These are phyloP conservation scores for Rhombomys opimus DNA, from an alignment of 2,113 vertebrate genomes.

Conservation along the genomic window DNA sequence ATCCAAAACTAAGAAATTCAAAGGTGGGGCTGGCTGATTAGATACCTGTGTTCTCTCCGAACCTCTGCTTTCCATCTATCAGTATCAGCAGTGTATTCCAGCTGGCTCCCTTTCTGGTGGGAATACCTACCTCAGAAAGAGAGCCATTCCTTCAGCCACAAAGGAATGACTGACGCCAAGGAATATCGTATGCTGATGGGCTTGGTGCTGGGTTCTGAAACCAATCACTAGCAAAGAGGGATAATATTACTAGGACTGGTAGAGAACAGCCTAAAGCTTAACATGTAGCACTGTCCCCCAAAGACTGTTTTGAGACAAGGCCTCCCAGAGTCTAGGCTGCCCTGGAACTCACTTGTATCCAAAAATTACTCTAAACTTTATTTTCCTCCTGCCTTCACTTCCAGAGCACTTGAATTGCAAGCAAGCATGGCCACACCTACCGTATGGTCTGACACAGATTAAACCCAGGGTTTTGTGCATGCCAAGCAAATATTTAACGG, in stretches of 20 bases:
- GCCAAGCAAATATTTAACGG: not conserved
- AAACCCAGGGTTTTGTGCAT: not conserved
- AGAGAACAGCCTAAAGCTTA: not conserved
- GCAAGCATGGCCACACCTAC: not conserved
- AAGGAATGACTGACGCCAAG: too few species aligned
- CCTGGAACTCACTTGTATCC: not conserved
- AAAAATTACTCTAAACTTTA: not conserved
- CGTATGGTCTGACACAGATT: not conserved
- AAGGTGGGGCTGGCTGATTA: not conserved
- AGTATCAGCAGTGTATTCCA: not conserved
- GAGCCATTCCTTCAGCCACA: not conserved
- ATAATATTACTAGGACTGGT: not conserved
- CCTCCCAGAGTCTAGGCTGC: not conserved
- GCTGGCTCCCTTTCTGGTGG: not conserved
- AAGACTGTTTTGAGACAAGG: not conserved
- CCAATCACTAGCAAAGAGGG: not conserved
- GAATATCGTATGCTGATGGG: not conserved
- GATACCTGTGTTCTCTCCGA: not conserved
- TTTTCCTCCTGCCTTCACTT: not conserved
- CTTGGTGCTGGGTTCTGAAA: not conserved
- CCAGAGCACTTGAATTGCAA: not conserved
- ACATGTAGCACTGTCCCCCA: not conserved
- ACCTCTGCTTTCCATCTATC: not conserved
- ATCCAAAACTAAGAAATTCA: not conserved
- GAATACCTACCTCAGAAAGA: not conserved